phyloP scores from a whole-genome alignment of 2,797 vertebrate species.

The Erethizon dorsatum region DNA sequence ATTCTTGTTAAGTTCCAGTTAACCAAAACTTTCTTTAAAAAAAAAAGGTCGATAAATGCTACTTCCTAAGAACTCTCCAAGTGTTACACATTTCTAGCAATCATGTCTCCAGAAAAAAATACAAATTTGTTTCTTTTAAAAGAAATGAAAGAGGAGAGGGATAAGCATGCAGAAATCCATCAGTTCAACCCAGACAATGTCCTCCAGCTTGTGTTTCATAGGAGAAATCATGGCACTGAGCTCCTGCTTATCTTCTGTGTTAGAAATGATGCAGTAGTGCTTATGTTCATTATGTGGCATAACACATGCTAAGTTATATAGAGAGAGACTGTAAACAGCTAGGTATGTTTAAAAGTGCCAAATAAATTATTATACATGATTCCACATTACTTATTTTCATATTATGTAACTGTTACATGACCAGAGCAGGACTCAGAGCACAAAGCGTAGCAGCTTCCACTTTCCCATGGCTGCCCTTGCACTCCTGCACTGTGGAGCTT shows the following conservation, averaged over 20 bases:
- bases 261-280: neutral
- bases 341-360: neutral
- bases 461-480: neutral
- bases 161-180: neutral
- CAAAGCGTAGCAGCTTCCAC: neutral
- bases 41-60: neutral
- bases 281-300: constrained; percentile 9
- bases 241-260: constrained; percentile 19
- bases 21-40: constrained; percentile 29
- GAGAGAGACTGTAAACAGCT: neutral
- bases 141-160: constrained; percentile 34
- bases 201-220: neutral
- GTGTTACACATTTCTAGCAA: neutral
- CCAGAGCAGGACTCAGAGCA: neutral
- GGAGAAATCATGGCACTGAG: neutral
- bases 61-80: neutral
- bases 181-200: neutral
- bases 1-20: neutral
- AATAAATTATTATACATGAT: neutral
- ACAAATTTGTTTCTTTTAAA: constrained; percentile 32
- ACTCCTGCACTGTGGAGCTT: neutral
- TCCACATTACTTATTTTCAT: neutral
- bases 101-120: constrained; percentile 11
- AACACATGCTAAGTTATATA: neutral
- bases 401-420: neutral